Conservation (phyloP, 2,113 vertebrate genomes). For the Podocnemis expansa region DNA sequence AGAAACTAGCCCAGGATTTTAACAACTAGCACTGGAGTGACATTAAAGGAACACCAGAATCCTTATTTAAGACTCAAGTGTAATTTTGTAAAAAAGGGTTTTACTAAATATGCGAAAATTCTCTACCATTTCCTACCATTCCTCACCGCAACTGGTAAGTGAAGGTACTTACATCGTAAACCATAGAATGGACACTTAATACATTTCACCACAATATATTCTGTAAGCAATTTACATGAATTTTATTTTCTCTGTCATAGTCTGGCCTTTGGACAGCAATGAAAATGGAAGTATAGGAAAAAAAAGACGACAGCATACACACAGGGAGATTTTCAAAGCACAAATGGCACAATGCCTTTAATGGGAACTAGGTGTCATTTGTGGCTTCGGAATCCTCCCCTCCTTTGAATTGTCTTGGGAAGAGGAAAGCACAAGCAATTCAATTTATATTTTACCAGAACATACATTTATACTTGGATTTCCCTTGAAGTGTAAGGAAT, state of each 20-base stretch:
- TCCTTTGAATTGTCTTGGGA: neutral
- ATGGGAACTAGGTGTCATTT: neutral
- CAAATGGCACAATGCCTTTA: neutral
- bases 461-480: neutral
- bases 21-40: neutral
- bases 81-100: neutral
- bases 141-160: neutral
- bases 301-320: neutral
- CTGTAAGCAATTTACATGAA: neutral
- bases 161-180: neutral
- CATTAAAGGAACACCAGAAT: neutral
- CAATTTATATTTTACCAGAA: constrained; percentile 10
- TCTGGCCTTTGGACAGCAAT: neutral
- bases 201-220: neutral
- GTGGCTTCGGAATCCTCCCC: constrained; percentile 1
- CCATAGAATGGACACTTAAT: neutral
- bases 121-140: too few species aligned
- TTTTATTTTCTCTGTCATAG: neutral
- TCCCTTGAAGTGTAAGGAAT: constrained; percentile 4
- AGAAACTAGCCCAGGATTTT: constrained; percentile 16
- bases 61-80: neutral
- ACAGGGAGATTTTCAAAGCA: neutral
- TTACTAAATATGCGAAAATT: neutral
- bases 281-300: neutral
- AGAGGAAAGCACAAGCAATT: constrained; percentile 14